Percentiles rank a stretch among this genome's conserved stretches.
These are phyloP conservation scores for Pristis pectinata DNA, from an alignment of 2,797 vertebrate species.

Conservation along the genomic window DNA sequence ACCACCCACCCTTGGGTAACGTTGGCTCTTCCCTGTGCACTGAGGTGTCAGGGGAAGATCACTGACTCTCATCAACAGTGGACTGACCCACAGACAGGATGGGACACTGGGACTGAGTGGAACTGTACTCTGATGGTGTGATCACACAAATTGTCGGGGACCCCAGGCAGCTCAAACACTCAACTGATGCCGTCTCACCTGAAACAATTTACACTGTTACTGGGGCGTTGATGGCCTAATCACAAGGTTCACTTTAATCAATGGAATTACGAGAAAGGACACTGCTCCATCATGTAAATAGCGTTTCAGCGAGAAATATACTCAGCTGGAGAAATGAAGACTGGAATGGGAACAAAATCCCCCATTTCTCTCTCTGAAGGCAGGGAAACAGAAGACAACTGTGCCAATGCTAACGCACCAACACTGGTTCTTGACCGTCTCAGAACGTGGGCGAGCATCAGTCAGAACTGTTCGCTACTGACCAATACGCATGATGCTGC, in stretches of 20 bases:
- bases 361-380: not conserved
- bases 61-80: too few species aligned
- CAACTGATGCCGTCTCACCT: not conserved
- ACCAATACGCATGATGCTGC: too few species aligned
- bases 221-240: not conserved
- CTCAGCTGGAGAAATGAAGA: not conserved
- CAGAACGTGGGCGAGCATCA: not conserved
- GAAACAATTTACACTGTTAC: not conserved
- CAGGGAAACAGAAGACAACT: not conserved
- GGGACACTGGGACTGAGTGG: too few species aligned
- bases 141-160: too few species aligned
- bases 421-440: not conserved
- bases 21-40: too few species aligned
- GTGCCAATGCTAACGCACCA: not conserved
- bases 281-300: not conserved
- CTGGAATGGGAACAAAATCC: not conserved
- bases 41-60: too few species aligned
- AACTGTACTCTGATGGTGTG: too few species aligned
- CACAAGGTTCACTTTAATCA: not conserved
- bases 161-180: too few species aligned
- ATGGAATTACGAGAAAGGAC: not conserved
- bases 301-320: not conserved
- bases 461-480: not conserved
- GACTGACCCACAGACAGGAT: too few species aligned
- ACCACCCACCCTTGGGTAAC: too few species aligned